Evolutionary conservation across 2,797 vertebrate species (phyloP), one percentile per base, ranked within the genome.

Genomic region (Leptodactylus fallax): DNA sequence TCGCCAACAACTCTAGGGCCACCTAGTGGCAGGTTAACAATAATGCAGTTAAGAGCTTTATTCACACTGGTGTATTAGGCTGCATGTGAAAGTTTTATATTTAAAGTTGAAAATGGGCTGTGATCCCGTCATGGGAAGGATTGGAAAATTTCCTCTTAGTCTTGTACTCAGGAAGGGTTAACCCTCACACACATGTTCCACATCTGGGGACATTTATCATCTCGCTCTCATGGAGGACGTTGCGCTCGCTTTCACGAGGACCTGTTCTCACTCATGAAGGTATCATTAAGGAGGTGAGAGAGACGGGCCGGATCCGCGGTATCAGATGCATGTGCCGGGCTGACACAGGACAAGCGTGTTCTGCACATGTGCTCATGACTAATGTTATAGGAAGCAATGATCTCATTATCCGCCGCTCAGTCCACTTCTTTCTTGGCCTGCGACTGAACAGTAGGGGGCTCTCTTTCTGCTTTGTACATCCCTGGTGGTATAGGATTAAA

Each of bases 251-350:
- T 84, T 84, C 67, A 84, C n/a, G n/a, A n/a, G n/a, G n/a, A n/a
- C 69, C 56, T 79, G 72, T 56, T 63, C 76, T 71, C 58, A 83
- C 81, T 65, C 83, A 88, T 71, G 21, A 71, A 88, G 61, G 65
- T 88, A 82, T 88, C 72, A 45, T 85, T 49, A 16, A 72, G 16
- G 55, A 81, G 85, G 76, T 83, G 77, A 53, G 49, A n/a, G 49
- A 69, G 27, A 88, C 72, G 25, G 9, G 27, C n/a, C 56, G 49
- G 16, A 19, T 63, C 19, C 17, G 10, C 53, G 36, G 25, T 10
- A 23, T 77, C 58, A 8, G 27, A 51, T 12, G 21, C 6, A 58
- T 65, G 45, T 65, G 55, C 7, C 56, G 36, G 3, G 14, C 36
- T 60, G 13, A 45, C 14, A 61, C 23, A 16, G 21, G 72, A 60